Base-by-base conservation (phyloP, 2,888 invertebrate genomes). In the Aspidiotus destructor region DNA sequence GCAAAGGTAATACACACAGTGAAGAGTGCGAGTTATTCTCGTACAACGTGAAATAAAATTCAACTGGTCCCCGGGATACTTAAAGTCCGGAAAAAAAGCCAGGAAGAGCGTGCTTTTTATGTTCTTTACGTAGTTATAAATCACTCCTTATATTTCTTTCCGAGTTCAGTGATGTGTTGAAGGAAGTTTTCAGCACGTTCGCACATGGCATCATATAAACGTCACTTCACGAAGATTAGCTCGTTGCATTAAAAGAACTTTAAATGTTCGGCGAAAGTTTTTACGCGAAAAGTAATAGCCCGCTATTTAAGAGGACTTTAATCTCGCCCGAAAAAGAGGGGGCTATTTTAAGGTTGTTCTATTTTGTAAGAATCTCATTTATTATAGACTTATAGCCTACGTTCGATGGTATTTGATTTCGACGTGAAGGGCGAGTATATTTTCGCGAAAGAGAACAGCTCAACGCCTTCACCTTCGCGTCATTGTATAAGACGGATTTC, bases 201-300 rank as follows among this genome's bases (percentile, higher is more conserved):
- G 55, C 64, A 57, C 57, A 65, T 58, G 58, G 57, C 64, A 42
- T 57, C 64, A 42, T 44, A 64, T 64, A 57, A 65, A 58, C 57
- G 64, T 65, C 57, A 65, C 64, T 65, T 65, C 17, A 41, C 64
- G 53, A 65, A 58, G 64, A 65, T 65, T 65, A 65, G 57, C 64
- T 42, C 41, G 41, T 57, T 40, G 64, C 57, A 58, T 58, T 58
- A 58, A 58, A 58, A 58, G 58, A 28, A 58, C 17, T 58, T 58
- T 58, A 58, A 58, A 58, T 17, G 28, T 28, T 10, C 8, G 40
- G 28, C 58, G 28, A 58, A 58, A 58, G 58, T 58, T 58, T 58
- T 58, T 58, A 58, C 58, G 58, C 40, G 17, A 17, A 16, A 28
- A 58, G 55, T 55, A 55, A 55, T 55, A 55, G 52, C 48, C n/a